Base-by-base conservation (phyloP, 1,140 invertebrate species). In the Amphibalanus amphitrite region DNA sequence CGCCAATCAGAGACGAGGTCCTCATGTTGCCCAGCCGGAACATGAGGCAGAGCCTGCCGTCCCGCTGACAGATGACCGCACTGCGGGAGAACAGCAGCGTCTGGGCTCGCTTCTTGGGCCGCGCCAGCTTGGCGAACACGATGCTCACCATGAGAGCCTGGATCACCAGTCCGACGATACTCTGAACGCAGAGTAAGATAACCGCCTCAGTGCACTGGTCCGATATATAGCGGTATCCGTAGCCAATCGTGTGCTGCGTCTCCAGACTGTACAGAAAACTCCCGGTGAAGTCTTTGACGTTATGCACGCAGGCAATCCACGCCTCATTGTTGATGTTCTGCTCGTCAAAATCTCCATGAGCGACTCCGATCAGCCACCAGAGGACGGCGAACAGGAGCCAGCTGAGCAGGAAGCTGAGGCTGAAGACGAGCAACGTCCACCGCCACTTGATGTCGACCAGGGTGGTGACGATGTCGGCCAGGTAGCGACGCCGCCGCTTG, bases 141-240 rank as follows among this genome's bases (percentile, higher is more conserved):
- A 87, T 82, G 29, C 85, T 85, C 10, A 84, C 84, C 78, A 86
- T 85, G 73, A 86, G 81, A 26, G 85, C 85, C 75, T 87, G 47
- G 59, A 95, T 92, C 85, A 97, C 93, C 0, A 97, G 91, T 25
- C 95, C 97, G 30, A 89, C 88, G 73, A 98, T 95, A 76, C 93
- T 97, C 81, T 99, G 97, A 67, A 98, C 83, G 79, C 94, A 98
- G 92, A 99, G 94, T 73, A 99, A 92, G 0, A 93, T 94, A 80
- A 96, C 92, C 0, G 94, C 92, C n/a, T n/a, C n/a, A n/a, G n/a
- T n/a, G 79, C 97, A 99, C 78, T 97, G 91, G 78, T 96, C 93
- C 0, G 93, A 96, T 0, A 93, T 95, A 71, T 86, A 89, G 69
- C 91, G 83, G 0, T 84, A 83, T 26, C 89, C 89, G 77, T 90